These are phyloP conservation scores for Acanthopleura granulata DNA, from an alignment of 2,888 invertebrate species.

Conservation along the genomic window DNA sequence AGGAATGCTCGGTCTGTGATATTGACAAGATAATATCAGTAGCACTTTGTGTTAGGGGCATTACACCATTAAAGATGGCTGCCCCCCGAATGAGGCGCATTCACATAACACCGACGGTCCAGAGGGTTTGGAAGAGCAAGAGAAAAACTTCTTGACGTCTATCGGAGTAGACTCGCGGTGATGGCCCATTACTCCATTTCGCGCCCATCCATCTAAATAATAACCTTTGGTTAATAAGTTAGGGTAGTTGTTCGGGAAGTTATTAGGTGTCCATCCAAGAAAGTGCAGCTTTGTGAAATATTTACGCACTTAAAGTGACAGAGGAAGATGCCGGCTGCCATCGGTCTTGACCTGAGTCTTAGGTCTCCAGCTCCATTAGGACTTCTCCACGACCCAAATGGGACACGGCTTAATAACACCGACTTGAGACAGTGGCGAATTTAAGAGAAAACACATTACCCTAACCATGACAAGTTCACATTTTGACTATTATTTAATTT, in stretches of 20 bases:
- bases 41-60: not conserved
- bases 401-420: slow-evolving; percentile 10
- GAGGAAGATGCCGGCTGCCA: slow-evolving; percentile 10
- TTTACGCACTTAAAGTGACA: slow-evolving; percentile 20
- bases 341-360: not conserved
- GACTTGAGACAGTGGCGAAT: not conserved
- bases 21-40: slow-evolving; percentile 5
- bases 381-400: not conserved
- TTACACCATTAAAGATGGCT: not conserved
- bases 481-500: slow-evolving; percentile 16
- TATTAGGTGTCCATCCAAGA: slow-evolving; percentile 13
- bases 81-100: no score
- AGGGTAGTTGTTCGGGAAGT: slow-evolving; percentile 17
- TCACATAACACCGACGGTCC: not conserved
- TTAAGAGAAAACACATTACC: slow-evolving; percentile 16
- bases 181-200: not conserved
- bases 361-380: not conserved
- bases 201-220: slow-evolving; percentile 16
- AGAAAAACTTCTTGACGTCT: slow-evolving; percentile 13
- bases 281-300: slow-evolving; percentile 17
- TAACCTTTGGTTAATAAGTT: slow-evolving; percentile 19
- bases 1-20: not conserved
- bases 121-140: not conserved
- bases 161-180: slow-evolving; percentile 5
- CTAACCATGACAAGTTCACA: slow-evolving; percentile 17